Percentiles rank a stretch among this genome's conserved stretches.
Conservation (phyloP, 2,888 invertebrate species). For the Pilophorus perplexus region DNA sequence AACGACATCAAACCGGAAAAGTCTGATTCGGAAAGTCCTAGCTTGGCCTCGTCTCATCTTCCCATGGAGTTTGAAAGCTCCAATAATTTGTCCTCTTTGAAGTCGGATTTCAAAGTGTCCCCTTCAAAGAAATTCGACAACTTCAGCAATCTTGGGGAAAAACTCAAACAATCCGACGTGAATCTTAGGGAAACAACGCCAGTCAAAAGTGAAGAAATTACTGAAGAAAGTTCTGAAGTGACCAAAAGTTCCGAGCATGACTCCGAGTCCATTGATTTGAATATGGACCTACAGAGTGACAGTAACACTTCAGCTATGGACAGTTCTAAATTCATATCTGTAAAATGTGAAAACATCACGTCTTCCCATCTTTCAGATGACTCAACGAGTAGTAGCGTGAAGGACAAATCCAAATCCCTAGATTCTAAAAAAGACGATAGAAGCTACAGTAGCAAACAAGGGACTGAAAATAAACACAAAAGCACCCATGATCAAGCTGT, state of each 20-base stretch:
- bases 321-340: not conserved
- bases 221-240: constrained; percentile 11
- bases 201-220: not conserved
- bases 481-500: no score
- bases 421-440: no score
- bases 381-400: constrained; percentile 2
- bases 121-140: constrained; percentile 43
- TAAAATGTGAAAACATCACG: not conserved
- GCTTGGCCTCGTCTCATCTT: not conserved
- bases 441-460: not conserved
- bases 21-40: not conserved
- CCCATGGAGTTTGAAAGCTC: constrained; percentile 11
- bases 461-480: no score
- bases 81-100: constrained; percentile 21
- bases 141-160: constrained; percentile 44
- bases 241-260: constrained; percentile 19
- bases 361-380: constrained; percentile 26
- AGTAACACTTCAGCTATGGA: constrained; percentile 12
- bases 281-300: constrained; percentile 8
- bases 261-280: constrained; percentile 8
- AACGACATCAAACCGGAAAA: not conserved
- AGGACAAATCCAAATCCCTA: not conserved
- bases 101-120: constrained; percentile 19
- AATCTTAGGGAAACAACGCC: constrained; percentile 19
- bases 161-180: constrained; percentile 42